A percentile compares a stretch with the other conserved stretches of the same genome.
These are phyloP conservation scores for Drosophila parvula DNA, from an alignment of 1,140 invertebrate species.

Conservation along the genomic window DNA sequence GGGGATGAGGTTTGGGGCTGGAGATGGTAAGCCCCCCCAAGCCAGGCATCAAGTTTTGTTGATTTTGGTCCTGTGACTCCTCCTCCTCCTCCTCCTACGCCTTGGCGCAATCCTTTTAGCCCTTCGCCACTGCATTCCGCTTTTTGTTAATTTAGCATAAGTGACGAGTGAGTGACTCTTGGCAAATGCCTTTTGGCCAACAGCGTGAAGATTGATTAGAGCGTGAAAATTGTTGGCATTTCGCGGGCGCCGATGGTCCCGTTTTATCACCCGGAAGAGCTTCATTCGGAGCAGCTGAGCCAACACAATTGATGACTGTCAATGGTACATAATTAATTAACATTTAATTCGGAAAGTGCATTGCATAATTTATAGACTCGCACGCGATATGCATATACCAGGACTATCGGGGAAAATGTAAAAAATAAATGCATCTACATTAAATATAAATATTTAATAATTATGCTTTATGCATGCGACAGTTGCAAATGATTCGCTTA, in stretches of 20 bases:
- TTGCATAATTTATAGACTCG: constrained; percentile 57
- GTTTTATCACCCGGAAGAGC: constrained; percentile 20
- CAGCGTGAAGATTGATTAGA: constrained; percentile 69
- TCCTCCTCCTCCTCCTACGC: neutral
- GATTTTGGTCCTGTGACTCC: constrained; percentile 58
- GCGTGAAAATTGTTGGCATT: constrained; percentile 76
- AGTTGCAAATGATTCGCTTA: constrained; percentile 43
- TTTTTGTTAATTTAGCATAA: constrained; percentile 81
- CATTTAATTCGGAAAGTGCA: constrained; percentile 45
- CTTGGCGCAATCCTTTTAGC: constrained; percentile 22
- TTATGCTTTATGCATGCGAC: constrained; percentile 55
- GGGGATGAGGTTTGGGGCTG: neutral
- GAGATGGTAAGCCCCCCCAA: constrained; percentile 22
- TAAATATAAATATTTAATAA: constrained; percentile 64
- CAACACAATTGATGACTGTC: constrained; percentile 54
- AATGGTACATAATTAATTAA: constrained; percentile 61
- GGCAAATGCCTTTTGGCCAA: constrained; percentile 66
- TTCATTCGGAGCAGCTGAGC: constrained; percentile 12
- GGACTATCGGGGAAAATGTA: neutral
- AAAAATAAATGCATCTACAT: constrained; percentile 17
- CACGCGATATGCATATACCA: constrained; percentile 28
- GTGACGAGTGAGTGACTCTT: constrained; percentile 82
- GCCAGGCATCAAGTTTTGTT: constrained; percentile 64
- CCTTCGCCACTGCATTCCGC: constrained; percentile 15
- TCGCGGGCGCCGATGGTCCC: constrained; percentile 19